These are phyloP conservation scores for Diplogasteroides magnus DNA, from an alignment of 1,140 invertebrate species.

Conservation along the genomic window DNA sequence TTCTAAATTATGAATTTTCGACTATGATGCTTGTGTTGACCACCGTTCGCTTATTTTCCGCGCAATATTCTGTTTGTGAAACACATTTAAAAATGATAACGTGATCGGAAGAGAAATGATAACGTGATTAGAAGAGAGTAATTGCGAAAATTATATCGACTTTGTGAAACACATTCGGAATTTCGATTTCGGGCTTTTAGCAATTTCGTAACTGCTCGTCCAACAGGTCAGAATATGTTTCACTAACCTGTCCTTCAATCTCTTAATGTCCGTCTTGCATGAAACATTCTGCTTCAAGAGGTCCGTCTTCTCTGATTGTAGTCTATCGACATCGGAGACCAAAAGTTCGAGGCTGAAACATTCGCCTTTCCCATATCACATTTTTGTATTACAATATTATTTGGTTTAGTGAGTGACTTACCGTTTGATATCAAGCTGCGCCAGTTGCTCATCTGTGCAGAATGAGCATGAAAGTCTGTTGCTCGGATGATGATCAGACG, in stretches of 20 bases:
- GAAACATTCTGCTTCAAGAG: constrained; percentile 86
- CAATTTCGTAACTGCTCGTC: constrained; percentile 15
- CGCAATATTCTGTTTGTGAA: too few species aligned
- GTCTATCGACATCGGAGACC: constrained; percentile 75
- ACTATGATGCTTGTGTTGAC: too few species aligned
- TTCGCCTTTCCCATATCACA: constrained; percentile 59
- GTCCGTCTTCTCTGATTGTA: constrained; percentile 87
- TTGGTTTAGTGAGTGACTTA: too few species aligned
- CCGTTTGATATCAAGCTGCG: constrained; percentile 71
- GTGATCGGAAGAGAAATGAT: too few species aligned
- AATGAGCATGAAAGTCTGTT: constrained; percentile 26
- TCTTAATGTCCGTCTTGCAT: constrained; percentile 86
- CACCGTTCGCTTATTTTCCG: too few species aligned
- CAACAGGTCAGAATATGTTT: constrained; percentile 54
- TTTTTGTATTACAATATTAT: constrained; percentile 26
- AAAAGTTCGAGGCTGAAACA: constrained; percentile 57
- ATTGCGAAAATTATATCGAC: too few species aligned
- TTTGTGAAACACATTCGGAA: not conserved
- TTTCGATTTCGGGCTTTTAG: not conserved
- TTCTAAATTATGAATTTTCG: too few species aligned
- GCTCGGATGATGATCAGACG: constrained; percentile 38
- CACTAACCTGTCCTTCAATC: constrained; percentile 77
- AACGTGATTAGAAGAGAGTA: too few species aligned
- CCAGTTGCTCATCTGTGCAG: constrained; percentile 60
- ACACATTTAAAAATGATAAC: too few species aligned